Evolutionary conservation across 2,113 vertebrate genomes (phyloP).

Genomic region (Sterrhoptilus dennistouni): DNA sequence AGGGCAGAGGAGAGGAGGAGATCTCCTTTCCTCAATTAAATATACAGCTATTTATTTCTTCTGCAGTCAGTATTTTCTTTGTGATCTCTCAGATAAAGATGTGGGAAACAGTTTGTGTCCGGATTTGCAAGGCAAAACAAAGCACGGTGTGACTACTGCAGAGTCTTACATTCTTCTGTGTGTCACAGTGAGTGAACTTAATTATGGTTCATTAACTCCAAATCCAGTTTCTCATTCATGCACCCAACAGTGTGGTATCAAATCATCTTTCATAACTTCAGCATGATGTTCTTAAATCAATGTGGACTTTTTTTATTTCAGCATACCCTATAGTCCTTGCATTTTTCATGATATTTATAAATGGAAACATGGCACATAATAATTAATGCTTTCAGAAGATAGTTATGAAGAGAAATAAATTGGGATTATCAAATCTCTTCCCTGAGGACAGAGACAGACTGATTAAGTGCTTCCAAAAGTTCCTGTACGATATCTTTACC

Average conservation of each 20-base stretch:
- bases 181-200: constrained; percentile 60
- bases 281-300: constrained; percentile 37
- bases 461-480: constrained; percentile 45
- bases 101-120: constrained; percentile 38
- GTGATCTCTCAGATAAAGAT: not conserved
- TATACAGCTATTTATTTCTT: not conserved
- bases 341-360: not conserved
- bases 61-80: not conserved
- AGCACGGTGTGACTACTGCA: constrained; percentile 20
- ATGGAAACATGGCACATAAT: not conserved
- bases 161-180: constrained; percentile 37
- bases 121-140: constrained; percentile 48
- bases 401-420: not conserved
- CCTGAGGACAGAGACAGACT: not conserved
- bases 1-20: not conserved
- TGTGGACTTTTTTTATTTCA: not conserved
- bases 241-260: constrained; percentile 26
- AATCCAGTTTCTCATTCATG: constrained; percentile 44
- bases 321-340: not conserved
- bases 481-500: constrained; percentile 25
- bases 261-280: constrained; percentile 46
- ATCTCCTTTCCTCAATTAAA: not conserved
- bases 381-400: constrained; percentile 32
- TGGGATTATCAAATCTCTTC: constrained; percentile 24
- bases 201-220: constrained; percentile 54